Percentiles rank a stretch among this genome's conserved stretches.
Conservation (phyloP, 1,140 invertebrate species). For the Ceratosolen solmsi region DNA sequence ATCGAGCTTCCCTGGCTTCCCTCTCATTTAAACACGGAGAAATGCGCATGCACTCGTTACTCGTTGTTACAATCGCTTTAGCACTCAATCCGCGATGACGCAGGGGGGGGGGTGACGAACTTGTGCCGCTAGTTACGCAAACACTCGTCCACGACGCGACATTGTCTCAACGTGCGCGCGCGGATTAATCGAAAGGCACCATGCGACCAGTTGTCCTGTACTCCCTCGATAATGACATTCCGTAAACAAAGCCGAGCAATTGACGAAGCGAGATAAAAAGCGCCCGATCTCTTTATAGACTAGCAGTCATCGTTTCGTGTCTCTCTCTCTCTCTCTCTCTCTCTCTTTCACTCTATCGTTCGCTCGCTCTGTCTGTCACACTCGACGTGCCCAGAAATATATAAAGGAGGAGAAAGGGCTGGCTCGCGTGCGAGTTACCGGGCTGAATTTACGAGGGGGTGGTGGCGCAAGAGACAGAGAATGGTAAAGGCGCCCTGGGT, state of each 20-base stretch:
- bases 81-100: too few relatives aligned
- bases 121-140: neutral
- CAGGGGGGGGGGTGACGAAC: neutral
- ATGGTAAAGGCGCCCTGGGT: slow-evolving; percentile 15
- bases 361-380: neutral
- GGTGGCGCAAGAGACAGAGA: slow-evolving; percentile 14
- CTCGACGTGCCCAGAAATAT: neutral
- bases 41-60: slow-evolving; percentile 43
- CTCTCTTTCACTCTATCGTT: too few relatives aligned
- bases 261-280: slow-evolving; percentile 53
- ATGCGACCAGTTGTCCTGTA: neutral
- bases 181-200: slow-evolving; percentile 9
- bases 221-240: slow-evolving; percentile 59
- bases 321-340: neutral
- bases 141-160: neutral
- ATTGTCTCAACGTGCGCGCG: neutral
- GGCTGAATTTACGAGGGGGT: slow-evolving; percentile 56
- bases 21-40: neutral
- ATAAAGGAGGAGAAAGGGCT: neutral
- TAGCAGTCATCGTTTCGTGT: neutral
- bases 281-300: slow-evolving; percentile 1
- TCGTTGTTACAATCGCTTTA: neutral
- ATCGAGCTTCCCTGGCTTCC: neutral
- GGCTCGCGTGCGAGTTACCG: slow-evolving; percentile 8
- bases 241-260: slow-evolving; percentile 61